Base-by-base conservation (phyloP, 2,888 invertebrate genomes). In the Brachyopa scutellaris region DNA sequence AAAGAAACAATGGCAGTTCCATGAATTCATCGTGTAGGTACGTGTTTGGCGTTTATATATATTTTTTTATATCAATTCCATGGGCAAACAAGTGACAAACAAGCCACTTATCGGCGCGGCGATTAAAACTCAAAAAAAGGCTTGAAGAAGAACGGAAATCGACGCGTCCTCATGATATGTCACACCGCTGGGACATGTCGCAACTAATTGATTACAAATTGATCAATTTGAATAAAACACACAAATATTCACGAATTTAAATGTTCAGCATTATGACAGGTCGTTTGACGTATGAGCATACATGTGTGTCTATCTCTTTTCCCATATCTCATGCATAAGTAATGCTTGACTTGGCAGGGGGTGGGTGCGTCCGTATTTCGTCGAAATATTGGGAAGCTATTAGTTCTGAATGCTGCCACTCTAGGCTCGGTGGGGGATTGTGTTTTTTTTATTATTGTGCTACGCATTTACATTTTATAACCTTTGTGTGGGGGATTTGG, bases 191-290 rank as follows among this genome's bases (percentile, higher is more conserved):
- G 45, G 49, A 36, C 51, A 70, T 49, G 40, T 26, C 51, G 31
- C 62, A 73, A 31, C 73, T 73, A 73, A 73, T 73, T 73, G 62
- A 53, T 47, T 73, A 73, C 62, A 73, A 73, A 73, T 73, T 73
- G 73, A 73, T 62, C 73, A 62, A 73, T 73, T 64, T 73, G 53
- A 73, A 64, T 73, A 64, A 73, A 53, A 45, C 73, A 62, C 45
- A 64, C 36, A 45, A 53, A 62, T 33, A 42, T 53, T 73, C 36
- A 53, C 47, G 57, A 69, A 69, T 69, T 59, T 57, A 51, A 62
- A 61, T 72, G 70, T 61, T 33, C 15, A 42, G 33, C 61, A 45
- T 33, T 72, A 55, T 73, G 62, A 53, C 62, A 45, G 61, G 40
- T 11, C 40, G 23, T 61, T 51, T 61, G 70, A 72, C 61, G 59